phyloP scores from a whole-genome alignment of 1,140 invertebrate genomes.

The Neodiprion lecontei region DNA sequence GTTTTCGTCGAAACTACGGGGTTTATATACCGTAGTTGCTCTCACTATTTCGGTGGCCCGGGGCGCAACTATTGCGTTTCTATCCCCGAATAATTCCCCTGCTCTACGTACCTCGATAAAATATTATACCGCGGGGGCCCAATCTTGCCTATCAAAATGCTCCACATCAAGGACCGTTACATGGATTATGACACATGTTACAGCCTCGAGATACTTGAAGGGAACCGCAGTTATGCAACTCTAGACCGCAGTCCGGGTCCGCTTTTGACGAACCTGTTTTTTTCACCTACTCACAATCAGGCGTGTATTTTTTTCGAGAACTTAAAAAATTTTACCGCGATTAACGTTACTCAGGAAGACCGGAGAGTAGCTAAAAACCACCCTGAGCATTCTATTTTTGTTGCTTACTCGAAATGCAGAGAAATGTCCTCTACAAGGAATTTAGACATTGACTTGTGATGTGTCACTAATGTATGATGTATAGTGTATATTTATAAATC shows the following conservation, averaged over 20 bases:
- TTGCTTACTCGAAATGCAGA: no score
- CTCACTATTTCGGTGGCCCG: conserved; percentile 5
- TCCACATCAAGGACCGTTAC: background rate
- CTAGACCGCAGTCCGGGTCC: conserved; percentile 27
- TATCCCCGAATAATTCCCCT: background rate
- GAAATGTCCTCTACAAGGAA: no score
- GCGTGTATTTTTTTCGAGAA: conserved; percentile 11
- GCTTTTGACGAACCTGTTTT: conserved; percentile 12
- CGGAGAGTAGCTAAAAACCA: no score
- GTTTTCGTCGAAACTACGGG: background rate
- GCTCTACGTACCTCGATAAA: background rate
- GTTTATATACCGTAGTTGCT: background rate
- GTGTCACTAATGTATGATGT: no score
- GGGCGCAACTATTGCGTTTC: background rate
- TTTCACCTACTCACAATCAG: background rate
- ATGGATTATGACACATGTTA: background rate
- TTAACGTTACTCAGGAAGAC: no score
- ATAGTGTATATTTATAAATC: no score
- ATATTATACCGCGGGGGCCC: background rate
- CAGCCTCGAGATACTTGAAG: background rate
- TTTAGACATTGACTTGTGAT: no score
- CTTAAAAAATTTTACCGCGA: no score
- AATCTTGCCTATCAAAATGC: background rate
- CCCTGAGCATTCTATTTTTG: no score
- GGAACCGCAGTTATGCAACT: background rate